Evolutionary conservation across 2,888 invertebrate genomes (phyloP), one percentile per base, ranked within the genome.

Genomic region (Silvanus unidentatus): DNA sequence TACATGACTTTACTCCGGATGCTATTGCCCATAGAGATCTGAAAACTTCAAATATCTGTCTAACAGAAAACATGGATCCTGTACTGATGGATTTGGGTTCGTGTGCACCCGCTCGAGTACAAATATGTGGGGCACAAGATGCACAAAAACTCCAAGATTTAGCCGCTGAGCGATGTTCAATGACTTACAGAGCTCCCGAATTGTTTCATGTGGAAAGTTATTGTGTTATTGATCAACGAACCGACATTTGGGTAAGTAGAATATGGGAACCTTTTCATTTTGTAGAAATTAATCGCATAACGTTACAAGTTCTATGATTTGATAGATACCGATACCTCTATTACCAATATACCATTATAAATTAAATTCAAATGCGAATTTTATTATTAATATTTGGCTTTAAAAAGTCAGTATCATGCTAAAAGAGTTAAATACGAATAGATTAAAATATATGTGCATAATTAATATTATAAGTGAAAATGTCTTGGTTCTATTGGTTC

Each of bases 101-200:
- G 1, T 79, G 81, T 58, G 77, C 81, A 6, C 76, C 77, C 37
- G 84, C 83, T 0, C 75, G 78, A 48, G 72, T 82, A 1, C 82
- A 84, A 69, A 73, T 82, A 15, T 80, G 80, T 52, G 82, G 82
- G 0, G 77, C 80, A 37, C 77, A 78, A 32, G 84, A 84, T 55
- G 86, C 86, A 0, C 82, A 84, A 59, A 75, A 77, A 16, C 67
- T 86, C 35, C 81, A 90, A 71, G 93, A 93, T 64, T 71, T 81
- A 40, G 91, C 91, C 1, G 87, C 86, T 39, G 90, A 92, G 70
- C 76, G 86, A 48, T 89, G 88, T 68, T 88, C 89, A 15, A 91
- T 93, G 84, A 83, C 90, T 2, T 94, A 90, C 64, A 74, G 89
- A 57, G 88, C 92, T 1, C 93, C 93, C 1, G 93, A 93, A 69